Evolutionary conservation across 2,797 vertebrate genomes (phyloP).

Genomic region (Meda fulgida): DNA sequence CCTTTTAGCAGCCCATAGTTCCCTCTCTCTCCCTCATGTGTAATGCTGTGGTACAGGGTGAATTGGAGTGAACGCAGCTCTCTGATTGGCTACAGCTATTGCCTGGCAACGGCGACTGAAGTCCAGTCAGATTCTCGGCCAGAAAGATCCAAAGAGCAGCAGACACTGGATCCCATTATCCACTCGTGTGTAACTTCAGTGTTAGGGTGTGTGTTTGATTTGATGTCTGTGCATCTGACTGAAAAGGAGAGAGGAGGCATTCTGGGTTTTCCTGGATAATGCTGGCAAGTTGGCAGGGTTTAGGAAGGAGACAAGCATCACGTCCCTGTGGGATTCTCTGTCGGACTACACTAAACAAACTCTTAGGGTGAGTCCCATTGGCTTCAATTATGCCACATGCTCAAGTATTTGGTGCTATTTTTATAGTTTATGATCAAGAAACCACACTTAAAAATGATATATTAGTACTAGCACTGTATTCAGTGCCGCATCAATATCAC

Average conservation of each 20-base stretch:
- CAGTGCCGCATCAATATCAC: background rate
- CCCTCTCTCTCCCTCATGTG: slow-evolving; percentile 36
- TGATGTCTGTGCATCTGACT: slow-evolving; percentile 24
- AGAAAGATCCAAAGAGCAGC: slow-evolving; percentile 36
- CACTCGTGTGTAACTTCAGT: slow-evolving; percentile 14
- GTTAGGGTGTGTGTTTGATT: background rate
- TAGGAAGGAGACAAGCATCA: slow-evolving; percentile 8
- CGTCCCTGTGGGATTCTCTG: background rate
- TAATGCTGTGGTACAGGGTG: slow-evolving; percentile 35
- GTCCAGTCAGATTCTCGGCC: slow-evolving; percentile 69
- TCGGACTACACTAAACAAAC: slow-evolving; percentile 1
- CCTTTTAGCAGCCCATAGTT: slow-evolving; percentile 42
- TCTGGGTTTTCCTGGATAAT: slow-evolving; percentile 24
- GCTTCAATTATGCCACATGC: background rate
- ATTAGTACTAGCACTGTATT: background rate
- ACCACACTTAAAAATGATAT: background rate
- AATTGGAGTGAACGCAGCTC: slow-evolving; percentile 57
- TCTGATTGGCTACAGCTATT: slow-evolving; percentile 67
- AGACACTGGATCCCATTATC: slow-evolving; percentile 39
- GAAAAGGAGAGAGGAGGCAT: background rate
- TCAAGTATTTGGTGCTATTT: background rate
- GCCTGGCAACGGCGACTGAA: slow-evolving; percentile 76
- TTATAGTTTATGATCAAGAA: background rate
- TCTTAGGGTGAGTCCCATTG: slow-evolving; percentile 43
- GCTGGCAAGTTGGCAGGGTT: slow-evolving; percentile 2